Base-by-base conservation (phyloP, 64 coral and sea anemone genomes). In the Cladopsammia gracilis region DNA sequence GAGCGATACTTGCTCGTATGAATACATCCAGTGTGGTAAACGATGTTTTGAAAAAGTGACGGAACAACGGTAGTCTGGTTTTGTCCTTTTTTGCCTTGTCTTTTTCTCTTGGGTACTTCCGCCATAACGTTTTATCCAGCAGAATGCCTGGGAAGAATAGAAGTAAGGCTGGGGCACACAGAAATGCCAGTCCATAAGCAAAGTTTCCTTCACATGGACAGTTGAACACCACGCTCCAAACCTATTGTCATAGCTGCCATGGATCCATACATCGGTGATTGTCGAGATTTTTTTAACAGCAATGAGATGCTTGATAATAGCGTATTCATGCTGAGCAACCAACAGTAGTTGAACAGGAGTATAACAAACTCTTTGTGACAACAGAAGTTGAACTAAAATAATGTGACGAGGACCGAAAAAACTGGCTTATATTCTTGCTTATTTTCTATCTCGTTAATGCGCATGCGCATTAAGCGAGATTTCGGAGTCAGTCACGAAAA, bases 101-200 rank as follows among this genome's bases (percentile, higher is more conserved):
- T 64, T 34, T 34, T 34, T 42, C 46, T 48, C 58, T 64, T n/a
- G 54, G 14, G 10, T 10, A 5, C 16, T 1, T 45, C 5, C 25
- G 42, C 79, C 79, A 83, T 64, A 64, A 64, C 7, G 26, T 23
- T 45, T 12, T 43, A 64, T 83, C 79, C 5, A 83, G 26, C 14
- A 83, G 42, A 6, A 83, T 64, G 64, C 79, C 79, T 14, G 59
- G 18, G 6, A 83, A 18, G 8, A 83, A 83, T 25, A 83, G 59
- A 64, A 64, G 16, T 3, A 83, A 4, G 9, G 58, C 16, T 45
- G 79, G 79, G 9, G 24, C 57, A 24, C 57, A 80, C 15, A 80
- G 18, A 26, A 80, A 80, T 11, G 54, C 26, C 25, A 61, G 25
- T 64, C 79, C 79, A 22, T 83, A 14, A 48, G 44, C 34, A 7